Percentiles rank a stretch among this genome's conserved stretches.
These are phyloP conservation scores for Barypeithes pellucidus DNA, from an alignment of 2,888 invertebrate species.

Conservation along the genomic window DNA sequence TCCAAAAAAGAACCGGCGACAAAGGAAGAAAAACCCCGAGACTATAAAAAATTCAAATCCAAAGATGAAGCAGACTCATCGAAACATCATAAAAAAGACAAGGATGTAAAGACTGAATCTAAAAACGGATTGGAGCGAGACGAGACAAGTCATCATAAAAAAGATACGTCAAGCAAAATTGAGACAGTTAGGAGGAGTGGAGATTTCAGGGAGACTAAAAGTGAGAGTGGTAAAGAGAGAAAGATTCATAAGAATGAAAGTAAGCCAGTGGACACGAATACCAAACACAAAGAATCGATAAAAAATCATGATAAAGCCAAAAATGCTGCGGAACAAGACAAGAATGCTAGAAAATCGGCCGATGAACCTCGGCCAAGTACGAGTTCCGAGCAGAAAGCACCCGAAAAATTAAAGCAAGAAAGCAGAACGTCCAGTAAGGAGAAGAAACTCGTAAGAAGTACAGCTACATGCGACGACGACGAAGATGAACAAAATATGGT, in stretches of 20 bases:
- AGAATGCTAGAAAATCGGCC: conserved; percentile 15
- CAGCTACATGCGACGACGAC: conserved; percentile 56
- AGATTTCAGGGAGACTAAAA: conserved; percentile 29
- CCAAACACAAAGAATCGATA: conserved; percentile 35
- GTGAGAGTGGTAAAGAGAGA: conserved; percentile 21
- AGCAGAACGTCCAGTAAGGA: conserved; percentile 57
- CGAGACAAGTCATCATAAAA: conserved; percentile 14
- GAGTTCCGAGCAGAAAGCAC: conserved; percentile 40
- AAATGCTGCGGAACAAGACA: conserved; percentile 14
- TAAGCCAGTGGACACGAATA: not conserved
- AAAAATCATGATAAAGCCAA: conserved; percentile 36
- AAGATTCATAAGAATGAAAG: conserved; percentile 40
- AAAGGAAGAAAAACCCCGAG: conserved; percentile 31
- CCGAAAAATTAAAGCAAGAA: conserved; percentile 47
- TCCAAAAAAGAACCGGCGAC: conserved; percentile 10
- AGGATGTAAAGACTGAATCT: conserved; percentile 40
- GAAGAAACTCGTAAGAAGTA: conserved; percentile 59
- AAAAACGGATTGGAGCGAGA: conserved; percentile 22
- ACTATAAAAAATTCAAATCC: conserved; percentile 51
- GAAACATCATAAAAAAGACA: conserved; percentile 50
- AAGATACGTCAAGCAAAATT: conserved; percentile 25
- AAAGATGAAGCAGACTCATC: conserved; percentile 51
- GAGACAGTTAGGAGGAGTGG: conserved; percentile 30
- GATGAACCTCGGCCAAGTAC: conserved; percentile 37
- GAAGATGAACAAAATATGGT: conserved; percentile 13